These are phyloP conservation scores for Biston betularia DNA, from an alignment of 2,888 invertebrate species.

Conservation along the genomic window DNA sequence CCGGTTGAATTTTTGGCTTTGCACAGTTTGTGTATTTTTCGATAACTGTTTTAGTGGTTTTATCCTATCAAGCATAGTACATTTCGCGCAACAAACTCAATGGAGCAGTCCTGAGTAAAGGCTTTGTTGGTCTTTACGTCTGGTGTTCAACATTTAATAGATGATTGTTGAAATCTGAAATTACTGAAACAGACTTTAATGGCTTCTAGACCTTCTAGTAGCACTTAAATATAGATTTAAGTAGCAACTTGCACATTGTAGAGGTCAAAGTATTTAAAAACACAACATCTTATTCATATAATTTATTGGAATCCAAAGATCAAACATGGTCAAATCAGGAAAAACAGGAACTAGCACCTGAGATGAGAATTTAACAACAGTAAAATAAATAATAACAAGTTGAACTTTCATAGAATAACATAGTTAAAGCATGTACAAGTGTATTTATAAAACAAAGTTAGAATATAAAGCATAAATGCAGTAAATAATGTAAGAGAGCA, in stretches of 20 bases:
- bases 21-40: too few species aligned
- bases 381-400: slow-evolving; percentile 45
- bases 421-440: slow-evolving; percentile 36
- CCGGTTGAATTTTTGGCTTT: too few species aligned
- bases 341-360: slow-evolving; percentile 59
- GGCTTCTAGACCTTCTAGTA: too few species aligned
- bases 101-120: too few species aligned
- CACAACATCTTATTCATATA: slow-evolving; percentile 19
- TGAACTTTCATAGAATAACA: slow-evolving; percentile 38
- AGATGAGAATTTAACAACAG: slow-evolving; percentile 46
- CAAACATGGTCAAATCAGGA: slow-evolving; percentile 51
- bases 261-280: not conserved
- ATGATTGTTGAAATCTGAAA: too few species aligned
- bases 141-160: too few species aligned
- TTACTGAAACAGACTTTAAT: too few species aligned
- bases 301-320: slow-evolving; percentile 44
- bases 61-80: too few species aligned
- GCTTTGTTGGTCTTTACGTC: too few species aligned
- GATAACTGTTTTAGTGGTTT: too few species aligned
- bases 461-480: slow-evolving; percentile 33
- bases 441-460: slow-evolving; percentile 15
- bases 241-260: not conserved
- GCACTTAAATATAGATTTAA: too few species aligned
- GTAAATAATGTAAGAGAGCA: slow-evolving; percentile 48
- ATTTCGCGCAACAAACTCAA: too few species aligned